Conservation (phyloP, 2,113 vertebrate genomes). For the Anhinga rufa region DNA sequence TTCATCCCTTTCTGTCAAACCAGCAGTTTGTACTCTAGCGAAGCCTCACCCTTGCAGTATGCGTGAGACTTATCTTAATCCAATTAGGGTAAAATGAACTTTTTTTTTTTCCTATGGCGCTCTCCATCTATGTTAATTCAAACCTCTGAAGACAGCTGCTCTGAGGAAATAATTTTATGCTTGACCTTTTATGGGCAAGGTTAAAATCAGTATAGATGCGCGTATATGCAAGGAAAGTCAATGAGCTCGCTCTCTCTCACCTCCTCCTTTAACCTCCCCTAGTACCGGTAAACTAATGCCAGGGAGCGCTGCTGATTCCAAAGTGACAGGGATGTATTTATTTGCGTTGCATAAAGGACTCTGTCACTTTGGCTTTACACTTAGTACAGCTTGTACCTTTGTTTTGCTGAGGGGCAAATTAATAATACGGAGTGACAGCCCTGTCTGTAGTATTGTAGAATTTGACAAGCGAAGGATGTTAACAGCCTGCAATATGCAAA, state of each 20-base stretch:
- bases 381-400: not conserved
- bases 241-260: not conserved
- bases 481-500: conserved; percentile 36
- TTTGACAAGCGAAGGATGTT: conserved; percentile 32
- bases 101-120: conserved; percentile 6
- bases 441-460: not conserved
- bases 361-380: conserved; percentile 36
- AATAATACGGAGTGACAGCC: not conserved
- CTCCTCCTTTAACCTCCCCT: conserved; percentile 14
- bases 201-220: conserved; percentile 53
- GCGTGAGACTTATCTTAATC: conserved; percentile 67
- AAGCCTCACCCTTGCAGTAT: conserved; percentile 64
- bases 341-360: conserved; percentile 29
- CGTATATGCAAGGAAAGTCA: conserved; percentile 20
- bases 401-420: conserved; percentile 59
- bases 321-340: conserved; percentile 61
- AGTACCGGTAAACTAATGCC: not conserved
- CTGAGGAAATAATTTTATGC: conserved; percentile 66
- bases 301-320: not conserved
- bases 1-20: conserved; percentile 88
- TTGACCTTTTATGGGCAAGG: conserved; percentile 59
- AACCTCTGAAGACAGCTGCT: conserved; percentile 48
- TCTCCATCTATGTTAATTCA: conserved; percentile 62
- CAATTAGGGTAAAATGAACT: conserved; percentile 75
- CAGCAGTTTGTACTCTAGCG: conserved; percentile 62